phyloP scores from a whole-genome alignment of 2,888 invertebrate species.

The Drosophila hamatofila region DNA sequence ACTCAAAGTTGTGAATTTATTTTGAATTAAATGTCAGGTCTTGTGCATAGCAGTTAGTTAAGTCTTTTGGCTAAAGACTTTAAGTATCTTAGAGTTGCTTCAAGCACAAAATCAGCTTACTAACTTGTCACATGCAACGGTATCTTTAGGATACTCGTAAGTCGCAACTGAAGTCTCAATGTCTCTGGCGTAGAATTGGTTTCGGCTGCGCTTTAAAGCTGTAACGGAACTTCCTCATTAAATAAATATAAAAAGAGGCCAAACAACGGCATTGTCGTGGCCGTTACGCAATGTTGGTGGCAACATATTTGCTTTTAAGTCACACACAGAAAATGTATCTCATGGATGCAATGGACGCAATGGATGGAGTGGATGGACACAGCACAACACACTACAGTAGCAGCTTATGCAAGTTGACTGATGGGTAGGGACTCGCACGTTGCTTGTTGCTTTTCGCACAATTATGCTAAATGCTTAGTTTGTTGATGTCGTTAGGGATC shows the following conservation, averaged over 20 bases:
- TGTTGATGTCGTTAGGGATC: conserved; percentile 45
- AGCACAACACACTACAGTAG: neutral
- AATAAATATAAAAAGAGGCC: neutral
- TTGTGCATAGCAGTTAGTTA: neutral
- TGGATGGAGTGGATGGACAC: conserved; percentile 8
- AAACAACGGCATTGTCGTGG: conserved; percentile 17
- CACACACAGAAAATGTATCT: conserved; percentile 15
- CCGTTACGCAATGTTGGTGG: conserved; percentile 2
- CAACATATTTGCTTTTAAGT: conserved; percentile 3
- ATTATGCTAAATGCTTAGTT: conserved; percentile 52
- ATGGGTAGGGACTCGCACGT: neutral
- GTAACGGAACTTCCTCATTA: conserved; percentile 20
- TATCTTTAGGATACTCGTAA: neutral
- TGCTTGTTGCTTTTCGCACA: conserved; percentile 37
- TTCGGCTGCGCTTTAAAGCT: conserved; percentile 7
- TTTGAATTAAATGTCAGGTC: neutral
- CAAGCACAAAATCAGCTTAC: neutral
- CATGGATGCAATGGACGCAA: conserved; percentile 12
- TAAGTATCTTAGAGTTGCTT: conserved; percentile 17
- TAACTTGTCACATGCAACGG: neutral
- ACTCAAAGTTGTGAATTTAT: neutral
- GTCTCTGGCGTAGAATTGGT: neutral
- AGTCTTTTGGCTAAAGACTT: neutral
- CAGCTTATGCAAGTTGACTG: conserved; percentile 31
- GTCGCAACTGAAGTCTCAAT: neutral